Evolutionary conservation across 2,888 invertebrate genomes (phyloP).

Genomic region (Pemphredon lugubris): DNA sequence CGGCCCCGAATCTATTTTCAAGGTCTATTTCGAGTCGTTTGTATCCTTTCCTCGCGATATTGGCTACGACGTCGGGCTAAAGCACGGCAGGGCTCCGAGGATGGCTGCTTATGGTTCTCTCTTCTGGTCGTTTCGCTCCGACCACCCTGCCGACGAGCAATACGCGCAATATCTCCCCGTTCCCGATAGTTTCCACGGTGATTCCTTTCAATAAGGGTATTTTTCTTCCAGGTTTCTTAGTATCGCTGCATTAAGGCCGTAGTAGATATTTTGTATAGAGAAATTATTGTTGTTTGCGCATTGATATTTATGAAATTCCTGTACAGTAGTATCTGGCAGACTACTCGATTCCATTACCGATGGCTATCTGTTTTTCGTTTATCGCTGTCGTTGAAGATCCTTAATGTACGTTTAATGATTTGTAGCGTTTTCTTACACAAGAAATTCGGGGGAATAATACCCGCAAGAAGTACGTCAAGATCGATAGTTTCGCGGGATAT

Average conservation of each 20-base stretch:
- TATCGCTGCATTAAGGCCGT: constrained; percentile 32
- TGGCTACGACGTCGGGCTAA: constrained; percentile 53
- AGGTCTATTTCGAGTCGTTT: constrained; percentile 72
- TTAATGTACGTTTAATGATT: too few species aligned
- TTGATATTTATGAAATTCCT: too few species aligned
- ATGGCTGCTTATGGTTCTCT: constrained; percentile 56
- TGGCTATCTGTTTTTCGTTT: too few species aligned
- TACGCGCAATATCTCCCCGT: constrained; percentile 49
- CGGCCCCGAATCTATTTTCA: constrained; percentile 72
- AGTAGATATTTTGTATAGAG: constrained; percentile 33
- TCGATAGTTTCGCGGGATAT: too few species aligned
- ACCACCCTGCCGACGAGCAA: constrained; percentile 34
- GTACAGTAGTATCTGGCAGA: too few species aligned
- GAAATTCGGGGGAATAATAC: too few species aligned
- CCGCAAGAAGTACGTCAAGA: too few species aligned
- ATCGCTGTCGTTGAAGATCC: too few species aligned
- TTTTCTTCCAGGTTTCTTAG: constrained; percentile 47
- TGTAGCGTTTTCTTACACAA: too few species aligned
- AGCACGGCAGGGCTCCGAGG: constrained; percentile 44
- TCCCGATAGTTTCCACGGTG: constrained; percentile 25
- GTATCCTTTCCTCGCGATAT: constrained; percentile 67
- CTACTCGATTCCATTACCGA: too few species aligned
- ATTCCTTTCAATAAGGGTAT: constrained; percentile 50
- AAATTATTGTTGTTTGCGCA: too few species aligned
- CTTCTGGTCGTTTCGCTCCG: constrained; percentile 50